Evolutionary conservation across 2,797 vertebrate species (phyloP), one percentile per base, ranked within the genome.

Genomic region (Sitta carolinensis): DNA sequence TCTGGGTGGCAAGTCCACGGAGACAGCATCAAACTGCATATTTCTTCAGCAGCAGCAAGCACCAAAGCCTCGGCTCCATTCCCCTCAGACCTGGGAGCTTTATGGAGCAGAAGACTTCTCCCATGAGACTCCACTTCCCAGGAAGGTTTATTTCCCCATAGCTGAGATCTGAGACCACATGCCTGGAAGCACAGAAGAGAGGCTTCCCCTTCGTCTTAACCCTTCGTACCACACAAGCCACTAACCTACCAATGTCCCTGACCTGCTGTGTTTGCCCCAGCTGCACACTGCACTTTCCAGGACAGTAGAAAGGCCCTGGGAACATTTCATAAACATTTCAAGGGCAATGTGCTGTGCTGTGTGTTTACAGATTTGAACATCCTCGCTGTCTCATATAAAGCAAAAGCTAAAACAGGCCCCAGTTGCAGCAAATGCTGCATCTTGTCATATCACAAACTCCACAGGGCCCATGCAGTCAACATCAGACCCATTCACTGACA

Each of bases 61-160:
- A 81, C 59, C 21, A 64, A 84, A 84, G 59, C 11, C 43, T 88
- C 10, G 8, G 40, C 38, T 84, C 67, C 27, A 5, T 47, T 95
- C 59, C 50, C 34, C 16, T 63, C 63, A 40, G 61, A 67, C 22
- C 18, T 4, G 7, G 16, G 16, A 91, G 45, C 20, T 76, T 36
- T 79, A 27, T 67, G 61, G 14, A 76, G 12, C n/a, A 78, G 54
- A 51, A 36, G 5, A 30, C 29, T 75, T 87, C 74, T 86, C 87
- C 80, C 52, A 0, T 0, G 40, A 66, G 68, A 81, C 13, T 34
- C 6, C 34, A 40, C 19, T 78, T 88, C 77, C 48, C 13, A 1
- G 72, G 29, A 84, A 87, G 52, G 34, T 69, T 94, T 91, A 58
- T 93, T 95, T 96, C 90, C 34, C 59, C 36, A 13, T 23, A 67